A percentile compares a stretch with the other conserved stretches of the same genome.
phyloP scores from a whole-genome alignment of 2,888 invertebrate genomes.

The Prosopocoilus inquinatus region DNA sequence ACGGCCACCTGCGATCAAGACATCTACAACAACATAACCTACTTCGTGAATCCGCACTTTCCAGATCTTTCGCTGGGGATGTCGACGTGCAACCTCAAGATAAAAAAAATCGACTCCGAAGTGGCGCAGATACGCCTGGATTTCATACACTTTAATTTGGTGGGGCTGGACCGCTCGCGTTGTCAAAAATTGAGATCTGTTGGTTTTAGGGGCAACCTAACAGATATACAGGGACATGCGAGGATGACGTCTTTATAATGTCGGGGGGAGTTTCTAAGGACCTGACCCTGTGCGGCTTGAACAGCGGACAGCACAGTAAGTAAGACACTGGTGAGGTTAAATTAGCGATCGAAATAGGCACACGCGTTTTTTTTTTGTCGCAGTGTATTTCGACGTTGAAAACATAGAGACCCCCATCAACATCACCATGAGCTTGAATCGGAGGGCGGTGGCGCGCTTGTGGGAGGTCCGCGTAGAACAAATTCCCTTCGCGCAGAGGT shows the following conservation, averaged over 20 bases:
- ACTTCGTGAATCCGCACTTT: slow-evolving; percentile 79
- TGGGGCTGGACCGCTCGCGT: slow-evolving; percentile 45
- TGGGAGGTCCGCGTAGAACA: slow-evolving; percentile 79
- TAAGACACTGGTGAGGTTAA: neutral
- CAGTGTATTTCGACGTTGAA: slow-evolving; percentile 71
- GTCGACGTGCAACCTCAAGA: slow-evolving; percentile 67
- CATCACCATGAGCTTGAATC: slow-evolving; percentile 58
- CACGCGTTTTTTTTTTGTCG: slow-evolving; percentile 28
- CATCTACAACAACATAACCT: slow-evolving; percentile 76
- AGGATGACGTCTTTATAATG: slow-evolving; percentile 69
- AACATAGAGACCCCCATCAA: slow-evolving; percentile 52
- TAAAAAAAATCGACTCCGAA: slow-evolving; percentile 74
- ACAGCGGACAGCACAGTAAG: slow-evolving; percentile 80
- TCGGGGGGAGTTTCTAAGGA: slow-evolving; percentile 58
- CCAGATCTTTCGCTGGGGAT: slow-evolving; percentile 72
- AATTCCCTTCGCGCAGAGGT: slow-evolving; percentile 72
- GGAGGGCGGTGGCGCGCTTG: slow-evolving; percentile 64
- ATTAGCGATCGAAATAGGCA: neutral
- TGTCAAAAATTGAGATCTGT: neutral
- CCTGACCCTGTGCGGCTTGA: slow-evolving; percentile 74
- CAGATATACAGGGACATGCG: slow-evolving; percentile 73
- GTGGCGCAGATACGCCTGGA: slow-evolving; percentile 82
- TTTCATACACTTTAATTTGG: slow-evolving; percentile 79
- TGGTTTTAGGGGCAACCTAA: slow-evolving; percentile 75
- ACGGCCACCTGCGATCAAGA: slow-evolving; percentile 71